phyloP scores from a whole-genome alignment of 2,888 invertebrate species.

The Epirrhoe alternata region DNA sequence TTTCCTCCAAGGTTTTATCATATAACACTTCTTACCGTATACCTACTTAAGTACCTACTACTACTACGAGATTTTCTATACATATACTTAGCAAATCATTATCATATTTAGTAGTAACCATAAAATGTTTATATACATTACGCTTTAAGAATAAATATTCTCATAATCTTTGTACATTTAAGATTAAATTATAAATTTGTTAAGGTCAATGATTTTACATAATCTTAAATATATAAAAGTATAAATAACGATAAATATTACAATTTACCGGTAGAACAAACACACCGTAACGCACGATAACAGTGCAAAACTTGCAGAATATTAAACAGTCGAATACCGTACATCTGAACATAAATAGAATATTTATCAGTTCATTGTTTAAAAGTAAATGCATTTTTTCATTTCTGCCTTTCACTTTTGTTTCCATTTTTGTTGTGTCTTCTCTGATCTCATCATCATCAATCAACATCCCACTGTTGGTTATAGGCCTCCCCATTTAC shows the following conservation, averaged over 20 bases:
- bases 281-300: constrained; percentile 19
- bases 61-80: too few species aligned
- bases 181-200: not conserved
- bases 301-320: constrained; percentile 29
- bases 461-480: too few species aligned
- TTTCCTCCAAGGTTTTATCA: too few species aligned
- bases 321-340: constrained; percentile 32
- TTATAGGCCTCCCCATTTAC: too few species aligned
- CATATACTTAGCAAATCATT: too few species aligned
- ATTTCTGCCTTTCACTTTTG: constrained; percentile 1
- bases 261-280: constrained; percentile 4
- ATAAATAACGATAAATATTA: not conserved
- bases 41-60: too few species aligned
- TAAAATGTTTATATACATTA: not conserved
- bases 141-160: not conserved
- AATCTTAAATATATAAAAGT: not conserved
- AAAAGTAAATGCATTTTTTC: constrained; percentile 7
- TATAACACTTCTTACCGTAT: too few species aligned
- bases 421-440: not conserved
- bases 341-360: constrained; percentile 23
- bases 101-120: too few species aligned
- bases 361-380: constrained; percentile 21
- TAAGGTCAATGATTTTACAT: constrained; percentile 1
- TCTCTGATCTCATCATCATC: too few species aligned
- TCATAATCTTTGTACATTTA: not conserved